Percentiles rank a stretch among this genome's conserved stretches.
phyloP scores from a whole-genome alignment of 2,888 invertebrate genomes.

The Thalpophila matura region DNA sequence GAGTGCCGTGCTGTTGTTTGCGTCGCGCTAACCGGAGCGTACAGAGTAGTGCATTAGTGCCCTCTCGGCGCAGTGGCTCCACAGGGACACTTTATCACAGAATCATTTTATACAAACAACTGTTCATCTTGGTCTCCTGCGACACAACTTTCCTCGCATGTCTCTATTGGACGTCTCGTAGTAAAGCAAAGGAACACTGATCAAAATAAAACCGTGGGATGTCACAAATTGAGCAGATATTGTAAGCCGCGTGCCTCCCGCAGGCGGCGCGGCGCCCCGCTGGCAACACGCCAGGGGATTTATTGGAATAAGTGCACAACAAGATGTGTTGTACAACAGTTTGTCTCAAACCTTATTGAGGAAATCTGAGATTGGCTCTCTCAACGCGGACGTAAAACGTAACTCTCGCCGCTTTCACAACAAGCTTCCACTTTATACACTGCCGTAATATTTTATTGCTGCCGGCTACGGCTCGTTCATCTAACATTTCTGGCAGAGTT shows the following conservation, averaged over 20 bases:
- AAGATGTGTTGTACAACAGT: constrained; percentile 14
- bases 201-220: not conserved
- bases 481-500: not conserved
- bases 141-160: too few species aligned
- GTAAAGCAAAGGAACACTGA: not conserved
- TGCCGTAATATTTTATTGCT: constrained; percentile 15
- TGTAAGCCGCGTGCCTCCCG: constrained; percentile 8
- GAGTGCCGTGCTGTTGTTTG: too few species aligned
- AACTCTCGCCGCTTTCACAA: constrained; percentile 3
- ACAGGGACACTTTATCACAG: too few species aligned
- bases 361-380: constrained; percentile 13
- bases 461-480: not conserved
- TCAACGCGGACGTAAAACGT: constrained; percentile 7
- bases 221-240: constrained; percentile 18
- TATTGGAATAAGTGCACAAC: constrained; percentile 26
- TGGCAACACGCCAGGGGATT: constrained; percentile 9
- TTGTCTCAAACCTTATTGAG: constrained; percentile 14
- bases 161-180: too few species aligned
- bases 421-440: not conserved
- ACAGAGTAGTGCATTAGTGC: too few species aligned
- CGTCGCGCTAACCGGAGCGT: too few species aligned
- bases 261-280: too few species aligned
- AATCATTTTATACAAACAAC: too few species aligned
- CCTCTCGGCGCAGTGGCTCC: too few species aligned
- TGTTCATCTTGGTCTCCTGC: too few species aligned